Conservation (phyloP, 1,140 invertebrate genomes). For the Lasioglossum baleicum region DNA sequence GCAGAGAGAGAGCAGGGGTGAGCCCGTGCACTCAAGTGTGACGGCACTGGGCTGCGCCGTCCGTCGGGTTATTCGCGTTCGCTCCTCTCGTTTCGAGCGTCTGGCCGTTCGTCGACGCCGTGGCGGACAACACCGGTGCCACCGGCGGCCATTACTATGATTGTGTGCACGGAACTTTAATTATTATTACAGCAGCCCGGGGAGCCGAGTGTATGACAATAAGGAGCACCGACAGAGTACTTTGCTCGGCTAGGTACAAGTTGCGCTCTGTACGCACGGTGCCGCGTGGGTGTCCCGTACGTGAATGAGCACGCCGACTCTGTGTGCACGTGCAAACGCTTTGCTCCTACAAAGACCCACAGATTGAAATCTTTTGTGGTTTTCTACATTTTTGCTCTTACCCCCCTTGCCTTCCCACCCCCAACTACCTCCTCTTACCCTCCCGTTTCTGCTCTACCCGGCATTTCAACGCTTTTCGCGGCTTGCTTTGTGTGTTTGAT, state of each 20-base stretch:
- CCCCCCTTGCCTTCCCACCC: neutral
- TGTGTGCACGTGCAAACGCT: conserved; percentile 1
- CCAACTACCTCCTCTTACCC: no score
- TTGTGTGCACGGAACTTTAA: conserved; percentile 71
- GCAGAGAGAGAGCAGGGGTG: conserved; percentile 21
- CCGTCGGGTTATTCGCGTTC: conserved; percentile 52
- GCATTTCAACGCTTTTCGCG: neutral
- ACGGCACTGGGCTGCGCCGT: conserved; percentile 49
- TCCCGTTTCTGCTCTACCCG: no score
- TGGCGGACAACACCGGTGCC: conserved; percentile 23
- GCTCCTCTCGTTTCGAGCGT: conserved; percentile 45
- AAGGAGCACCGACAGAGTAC: conserved; percentile 26
- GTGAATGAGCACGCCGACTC: neutral
- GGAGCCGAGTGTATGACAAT: conserved; percentile 39
- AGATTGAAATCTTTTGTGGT: conserved; percentile 40
- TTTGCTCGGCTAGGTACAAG: conserved; percentile 44
- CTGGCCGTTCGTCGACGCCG: conserved; percentile 56
- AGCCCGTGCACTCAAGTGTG: conserved; percentile 68
- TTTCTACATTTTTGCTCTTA: neutral
- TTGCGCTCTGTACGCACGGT: neutral
- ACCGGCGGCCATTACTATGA: conserved; percentile 74
- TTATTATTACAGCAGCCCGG: conserved; percentile 65
- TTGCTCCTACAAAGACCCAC: neutral
- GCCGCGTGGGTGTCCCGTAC: neutral
- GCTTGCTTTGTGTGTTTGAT: neutral